Percentiles rank a stretch among this genome's conserved stretches.
phyloP scores from a whole-genome alignment of 1,140 invertebrate species.

The Caenorhabditis brenneri region DNA sequence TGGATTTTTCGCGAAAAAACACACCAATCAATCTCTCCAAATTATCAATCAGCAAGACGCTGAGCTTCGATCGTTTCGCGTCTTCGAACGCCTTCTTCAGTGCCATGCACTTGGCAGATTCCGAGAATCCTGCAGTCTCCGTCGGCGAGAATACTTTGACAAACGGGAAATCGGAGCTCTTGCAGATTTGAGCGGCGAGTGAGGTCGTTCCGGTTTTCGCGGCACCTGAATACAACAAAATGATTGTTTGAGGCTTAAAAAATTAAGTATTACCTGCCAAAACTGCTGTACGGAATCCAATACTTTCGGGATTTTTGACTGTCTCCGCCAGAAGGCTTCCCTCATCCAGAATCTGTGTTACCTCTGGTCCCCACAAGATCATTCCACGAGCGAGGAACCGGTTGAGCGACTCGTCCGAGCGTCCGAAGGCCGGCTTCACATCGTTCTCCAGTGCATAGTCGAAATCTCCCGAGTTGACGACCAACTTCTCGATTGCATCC shows the following conservation, averaged over 20 bases:
- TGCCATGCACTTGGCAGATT: slow-evolving; percentile 90
- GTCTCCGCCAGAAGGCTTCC: slow-evolving; percentile 89
- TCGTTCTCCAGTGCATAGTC: slow-evolving; percentile 93
- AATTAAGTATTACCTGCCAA: slow-evolving; percentile 55
- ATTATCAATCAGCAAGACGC: slow-evolving; percentile 95
- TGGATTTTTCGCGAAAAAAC: slow-evolving; percentile 33
- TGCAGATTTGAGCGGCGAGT: slow-evolving; percentile 90
- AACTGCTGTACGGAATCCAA: slow-evolving; percentile 68
- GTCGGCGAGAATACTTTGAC: slow-evolving; percentile 86
- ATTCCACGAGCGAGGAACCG: slow-evolving; percentile 12
- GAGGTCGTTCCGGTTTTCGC: slow-evolving; percentile 86
- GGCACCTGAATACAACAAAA: slow-evolving; percentile 78
- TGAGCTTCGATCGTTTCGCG: slow-evolving; percentile 92
- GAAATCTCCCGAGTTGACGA: slow-evolving; percentile 87
- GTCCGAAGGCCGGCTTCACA: slow-evolving; percentile 83
- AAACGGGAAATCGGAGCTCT: slow-evolving; percentile 96
- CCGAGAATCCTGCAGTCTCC: slow-evolving; percentile 96
- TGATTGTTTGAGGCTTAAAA: background rate
- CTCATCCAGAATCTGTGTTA: slow-evolving; percentile 84
- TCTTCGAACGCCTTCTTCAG: slow-evolving; percentile 96
- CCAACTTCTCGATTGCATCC: slow-evolving; percentile 91
- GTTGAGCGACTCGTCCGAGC: slow-evolving; percentile 24
- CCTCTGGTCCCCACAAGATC: slow-evolving; percentile 81
- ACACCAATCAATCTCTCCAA: slow-evolving; percentile 86
- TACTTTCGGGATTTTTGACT: slow-evolving; percentile 79